These are phyloP conservation scores for Pollicipes pollicipes DNA, from an alignment of 1,140 invertebrate genomes.

Conservation along the genomic window DNA sequence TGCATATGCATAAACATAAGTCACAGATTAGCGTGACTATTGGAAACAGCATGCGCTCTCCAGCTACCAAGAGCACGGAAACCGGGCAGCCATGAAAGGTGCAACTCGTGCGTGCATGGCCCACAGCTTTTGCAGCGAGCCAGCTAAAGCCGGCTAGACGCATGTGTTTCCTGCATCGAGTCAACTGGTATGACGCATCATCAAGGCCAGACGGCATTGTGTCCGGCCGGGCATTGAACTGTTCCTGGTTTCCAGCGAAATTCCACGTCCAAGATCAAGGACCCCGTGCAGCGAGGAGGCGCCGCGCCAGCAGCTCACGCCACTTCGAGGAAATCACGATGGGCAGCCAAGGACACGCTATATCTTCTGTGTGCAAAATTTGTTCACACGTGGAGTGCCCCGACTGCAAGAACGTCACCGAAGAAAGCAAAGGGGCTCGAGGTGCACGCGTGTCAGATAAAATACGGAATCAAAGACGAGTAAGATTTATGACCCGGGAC, in stretches of 20 bases:
- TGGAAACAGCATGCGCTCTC: neutral
- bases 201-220: neutral
- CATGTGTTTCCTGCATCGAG: neutral
- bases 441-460: no score
- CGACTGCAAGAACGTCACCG: no score
- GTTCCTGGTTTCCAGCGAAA: neutral
- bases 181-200: neutral
- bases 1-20: no score
- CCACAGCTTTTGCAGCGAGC: neutral
- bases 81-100: neutral
- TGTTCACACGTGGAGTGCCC: no score
- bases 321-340: no score
- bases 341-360: no score
- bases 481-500: no score
- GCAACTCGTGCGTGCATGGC: no score
- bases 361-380: no score
- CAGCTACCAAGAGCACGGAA: neutral
- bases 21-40: no score
- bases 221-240: neutral
- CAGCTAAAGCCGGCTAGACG: neutral
- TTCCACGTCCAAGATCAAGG: neutral
- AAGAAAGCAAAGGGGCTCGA: no score
- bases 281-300: neutral
- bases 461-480: no score
- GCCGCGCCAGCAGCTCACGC: neutral